Evolutionary conservation across 2,888 invertebrate species (phyloP).

Genomic region (Apodemia zela): DNA sequence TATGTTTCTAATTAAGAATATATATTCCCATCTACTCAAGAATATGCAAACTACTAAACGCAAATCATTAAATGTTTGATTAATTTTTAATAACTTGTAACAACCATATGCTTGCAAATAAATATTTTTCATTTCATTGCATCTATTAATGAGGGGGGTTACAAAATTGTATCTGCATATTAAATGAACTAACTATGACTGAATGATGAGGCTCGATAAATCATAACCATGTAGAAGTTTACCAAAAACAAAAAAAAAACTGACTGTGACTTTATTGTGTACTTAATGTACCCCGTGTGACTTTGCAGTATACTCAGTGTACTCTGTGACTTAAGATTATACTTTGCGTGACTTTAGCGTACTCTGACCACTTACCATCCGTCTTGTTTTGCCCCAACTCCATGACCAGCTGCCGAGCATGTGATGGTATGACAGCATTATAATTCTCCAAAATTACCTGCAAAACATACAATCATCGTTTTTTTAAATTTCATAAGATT

Average conservation of each 20-base stretch:
- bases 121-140: too few relatives aligned
- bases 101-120: too few relatives aligned
- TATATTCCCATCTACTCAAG: background rate
- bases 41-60: background rate
- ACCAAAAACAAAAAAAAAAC: too few relatives aligned
- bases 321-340: background rate
- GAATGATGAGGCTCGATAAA: too few relatives aligned
- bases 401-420: conserved; percentile 95
- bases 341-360: background rate
- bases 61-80: too few relatives aligned
- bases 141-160: too few relatives aligned
- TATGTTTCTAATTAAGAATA: background rate
- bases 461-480: conserved; percentile 17
- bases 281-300: too few relatives aligned
- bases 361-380: conserved; percentile 73
- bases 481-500: too few relatives aligned
- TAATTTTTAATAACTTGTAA: too few relatives aligned
- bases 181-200: too few relatives aligned
- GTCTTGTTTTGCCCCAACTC: conserved; percentile 89
- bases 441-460: conserved; percentile 97
- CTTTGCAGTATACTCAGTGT: background rate
- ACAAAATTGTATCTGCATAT: too few relatives aligned
- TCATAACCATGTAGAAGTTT: too few relatives aligned
- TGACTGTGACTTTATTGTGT: background rate
- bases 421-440: conserved; percentile 95